phyloP scores from a whole-genome alignment of 2,888 invertebrate genomes.

The Ophion obscuratus region DNA sequence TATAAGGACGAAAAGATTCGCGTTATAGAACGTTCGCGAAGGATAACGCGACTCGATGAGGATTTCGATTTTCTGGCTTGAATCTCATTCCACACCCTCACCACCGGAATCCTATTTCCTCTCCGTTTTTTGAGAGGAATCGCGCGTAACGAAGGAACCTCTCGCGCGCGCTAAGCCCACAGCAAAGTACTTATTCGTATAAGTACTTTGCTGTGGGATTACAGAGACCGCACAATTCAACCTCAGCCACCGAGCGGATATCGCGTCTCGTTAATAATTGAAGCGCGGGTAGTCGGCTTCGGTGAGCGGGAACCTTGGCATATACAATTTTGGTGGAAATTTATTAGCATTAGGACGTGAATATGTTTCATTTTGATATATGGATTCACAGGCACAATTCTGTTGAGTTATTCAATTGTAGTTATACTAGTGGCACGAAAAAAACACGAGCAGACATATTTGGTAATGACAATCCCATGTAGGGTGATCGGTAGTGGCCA shows the following conservation, averaged over 20 bases:
- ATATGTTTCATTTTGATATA: too few species aligned
- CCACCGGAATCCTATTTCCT: slow-evolving; percentile 61
- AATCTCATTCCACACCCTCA: slow-evolving; percentile 57
- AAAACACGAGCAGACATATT: too few species aligned
- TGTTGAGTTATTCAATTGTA: too few species aligned
- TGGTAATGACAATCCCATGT: too few species aligned
- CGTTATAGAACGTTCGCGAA: neutral
- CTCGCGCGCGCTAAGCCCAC: neutral
- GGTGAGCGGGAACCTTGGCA: neutral
- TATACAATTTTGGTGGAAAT: neutral
- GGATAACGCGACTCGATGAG: slow-evolving; percentile 24
- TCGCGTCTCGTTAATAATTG: slow-evolving; percentile 19
- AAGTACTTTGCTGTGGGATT: slow-evolving; percentile 23
- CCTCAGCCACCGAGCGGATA: neutral
- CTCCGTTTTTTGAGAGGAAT: slow-evolving; percentile 32
- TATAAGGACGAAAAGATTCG: neutral
- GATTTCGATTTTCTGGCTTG: slow-evolving; percentile 44
- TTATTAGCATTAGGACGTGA: neutral
- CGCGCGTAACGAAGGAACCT: slow-evolving; percentile 39
- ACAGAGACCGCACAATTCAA: slow-evolving; percentile 4
- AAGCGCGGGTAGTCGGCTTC: too few species aligned
- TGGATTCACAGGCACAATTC: too few species aligned
- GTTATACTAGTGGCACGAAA: too few species aligned
- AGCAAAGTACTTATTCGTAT: neutral
- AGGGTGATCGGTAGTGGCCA: too few species aligned